phyloP scores from a whole-genome alignment of 2,113 vertebrate genomes.

The Otocyon megalotis region DNA sequence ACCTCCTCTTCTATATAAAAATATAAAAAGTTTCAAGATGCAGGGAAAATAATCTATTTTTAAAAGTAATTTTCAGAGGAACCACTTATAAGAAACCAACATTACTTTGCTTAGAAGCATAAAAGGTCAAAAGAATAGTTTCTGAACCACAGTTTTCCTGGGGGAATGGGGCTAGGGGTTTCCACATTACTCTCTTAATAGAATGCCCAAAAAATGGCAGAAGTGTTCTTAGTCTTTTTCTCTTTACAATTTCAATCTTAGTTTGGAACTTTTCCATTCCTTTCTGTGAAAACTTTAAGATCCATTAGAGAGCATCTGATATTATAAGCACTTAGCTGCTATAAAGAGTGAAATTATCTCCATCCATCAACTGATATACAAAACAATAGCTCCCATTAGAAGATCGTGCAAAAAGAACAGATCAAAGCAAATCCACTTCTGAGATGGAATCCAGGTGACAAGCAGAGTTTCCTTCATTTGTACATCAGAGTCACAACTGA shows the following conservation, averaged over 20 bases:
- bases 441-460: neutral
- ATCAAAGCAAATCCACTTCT: neutral
- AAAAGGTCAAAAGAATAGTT: neutral
- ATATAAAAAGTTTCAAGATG: neutral
- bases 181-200: neutral
- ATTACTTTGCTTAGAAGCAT: neutral
- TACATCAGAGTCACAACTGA: neutral
- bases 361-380: constrained; percentile 39
- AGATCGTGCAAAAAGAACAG: neutral
- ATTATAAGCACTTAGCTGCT: constrained; percentile 50
- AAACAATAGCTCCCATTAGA: constrained; percentile 47
- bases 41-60: neutral
- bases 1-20: neutral
- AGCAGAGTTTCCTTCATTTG: neutral
- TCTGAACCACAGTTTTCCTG: neutral
- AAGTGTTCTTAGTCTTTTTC: neutral
- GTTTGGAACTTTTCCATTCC: constrained; percentile 26
- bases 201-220: neutral
- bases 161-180: neutral
- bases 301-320: constrained; percentile 41
- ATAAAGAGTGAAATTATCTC: constrained; percentile 53
- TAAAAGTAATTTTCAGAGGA: neutral
- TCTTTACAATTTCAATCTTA: neutral
- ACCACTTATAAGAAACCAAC: neutral
- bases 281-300: constrained; percentile 54